Percentiles rank a stretch among this genome's conserved stretches.
These are phyloP conservation scores for Oenanthe oenanthe DNA, from an alignment of 2,113 vertebrate species.

Conservation along the genomic window DNA sequence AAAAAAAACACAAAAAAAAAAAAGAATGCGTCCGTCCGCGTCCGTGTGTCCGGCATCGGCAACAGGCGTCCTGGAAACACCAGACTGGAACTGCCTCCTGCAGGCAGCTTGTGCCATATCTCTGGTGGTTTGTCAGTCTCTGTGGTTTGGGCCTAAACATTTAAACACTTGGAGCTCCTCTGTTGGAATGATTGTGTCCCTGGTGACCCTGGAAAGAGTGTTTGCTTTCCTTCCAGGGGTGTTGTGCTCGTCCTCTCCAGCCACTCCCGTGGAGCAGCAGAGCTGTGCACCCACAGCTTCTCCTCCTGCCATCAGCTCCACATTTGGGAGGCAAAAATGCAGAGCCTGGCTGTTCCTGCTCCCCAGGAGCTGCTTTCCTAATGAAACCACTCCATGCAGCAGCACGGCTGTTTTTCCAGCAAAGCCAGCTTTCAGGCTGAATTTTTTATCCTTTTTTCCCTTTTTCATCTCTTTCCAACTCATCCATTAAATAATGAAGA, in stretches of 20 bases:
- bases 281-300: neutral
- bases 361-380: neutral
- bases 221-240: neutral
- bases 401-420: neutral
- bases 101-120: neutral
- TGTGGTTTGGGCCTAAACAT: conserved; percentile 45
- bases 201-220: neutral
- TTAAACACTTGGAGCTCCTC: conserved; percentile 8
- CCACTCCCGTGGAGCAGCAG: neutral
- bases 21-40: neutral
- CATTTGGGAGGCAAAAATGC: neutral
- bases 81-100: neutral
- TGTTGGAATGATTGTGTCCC: neutral
- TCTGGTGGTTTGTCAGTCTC: conserved; percentile 50
- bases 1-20: too few relatives aligned
- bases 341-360: neutral
- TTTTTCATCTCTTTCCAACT: neutral
- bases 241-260: neutral
- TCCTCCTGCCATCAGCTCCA: neutral
- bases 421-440: neutral
- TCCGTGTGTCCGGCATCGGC: conserved; percentile 3
- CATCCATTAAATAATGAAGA: neutral
- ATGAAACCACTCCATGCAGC: neutral
- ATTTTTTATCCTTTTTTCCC: neutral
- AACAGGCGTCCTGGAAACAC: neutral